Conservation (phyloP, 1,140 invertebrate genomes). For the Aradophagus sp. region DNA sequence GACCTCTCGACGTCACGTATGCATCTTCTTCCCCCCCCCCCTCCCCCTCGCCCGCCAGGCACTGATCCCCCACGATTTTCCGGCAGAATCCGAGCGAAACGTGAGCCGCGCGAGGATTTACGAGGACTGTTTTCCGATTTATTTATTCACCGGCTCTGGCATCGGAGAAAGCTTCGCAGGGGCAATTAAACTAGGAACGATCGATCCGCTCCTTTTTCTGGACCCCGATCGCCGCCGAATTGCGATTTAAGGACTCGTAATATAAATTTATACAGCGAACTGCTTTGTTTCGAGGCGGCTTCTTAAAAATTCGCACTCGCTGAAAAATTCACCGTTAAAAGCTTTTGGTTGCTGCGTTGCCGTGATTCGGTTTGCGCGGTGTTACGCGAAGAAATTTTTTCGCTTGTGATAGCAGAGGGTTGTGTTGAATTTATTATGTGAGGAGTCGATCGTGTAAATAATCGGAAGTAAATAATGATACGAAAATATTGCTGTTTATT, state of each 20-base stretch:
- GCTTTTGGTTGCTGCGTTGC: no score
- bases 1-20: constrained; percentile 53
- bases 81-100: constrained; percentile 50
- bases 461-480: no score
- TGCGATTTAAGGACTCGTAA: constrained; percentile 37
- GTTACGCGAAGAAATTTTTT: no score
- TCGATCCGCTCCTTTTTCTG: constrained; percentile 43
- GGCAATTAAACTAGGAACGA: constrained; percentile 52
- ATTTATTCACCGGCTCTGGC: constrained; percentile 53
- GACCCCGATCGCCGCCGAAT: constrained; percentile 34
- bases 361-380: no score
- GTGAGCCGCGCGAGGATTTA: constrained; percentile 48
- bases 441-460: no score
- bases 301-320: no score
- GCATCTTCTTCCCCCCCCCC: constrained; percentile 40
- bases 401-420: no score
- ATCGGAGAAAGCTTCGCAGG: constrained; percentile 37
- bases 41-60: no score
- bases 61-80: constrained; percentile 51
- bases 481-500: no score
- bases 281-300: no score
- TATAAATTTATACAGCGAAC: constrained; percentile 35
- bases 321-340: no score
- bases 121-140: constrained; percentile 56
- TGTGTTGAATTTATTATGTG: no score